Evolutionary conservation across 1,140 invertebrate genomes (phyloP), one percentile per base, ranked within the genome.

Genomic region (Pogonomyrmex californicus): DNA sequence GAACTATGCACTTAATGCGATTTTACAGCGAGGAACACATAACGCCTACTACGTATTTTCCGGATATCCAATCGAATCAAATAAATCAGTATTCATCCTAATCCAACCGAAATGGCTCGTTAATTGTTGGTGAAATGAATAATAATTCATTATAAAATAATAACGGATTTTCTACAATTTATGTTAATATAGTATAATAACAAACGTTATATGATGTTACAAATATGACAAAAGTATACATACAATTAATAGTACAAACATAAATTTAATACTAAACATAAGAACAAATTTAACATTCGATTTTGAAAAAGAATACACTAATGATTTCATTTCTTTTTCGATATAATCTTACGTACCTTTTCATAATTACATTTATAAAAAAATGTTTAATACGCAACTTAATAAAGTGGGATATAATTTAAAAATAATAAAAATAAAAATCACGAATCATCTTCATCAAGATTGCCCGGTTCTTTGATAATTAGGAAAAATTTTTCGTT

Each of bases 31-130:
- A 63, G 86, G 62, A 60, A 79, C 54, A 36, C 66, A 58, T 87
- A 85, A 88, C 82, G 68, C 85, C 56, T 82, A 90, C 71, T 51
- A 60, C 73, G 56, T 81, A 90, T 90, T 90, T 90, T 85, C 75
- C 89, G 71, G 75, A 77, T 90, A 54, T 79, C 70, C 65, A 65
- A 30, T 12, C 76, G 58, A 56, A 77, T 33, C 56, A 47, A 58
- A 79, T 86, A 78, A 90, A 89, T 90, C 86, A 76, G 58, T 63
- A 68, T 60, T 85, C 36, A 79, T 75, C 56, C 86, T 44, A 33
- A 68, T 58, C 68, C 30, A 41, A 47, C 70, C 54, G 9, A 65
- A 89, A 90, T 56, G 76, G 77, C 38, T 54, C 56, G 75, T 38
- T 88, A 89, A 89, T 88, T 85, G 81, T 76, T 85, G 41, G 33